A percentile compares a stretch with the other conserved stretches of the same genome.
Conservation (phyloP, 2,113 vertebrate species). For the Neolamprologus modestus region DNA sequence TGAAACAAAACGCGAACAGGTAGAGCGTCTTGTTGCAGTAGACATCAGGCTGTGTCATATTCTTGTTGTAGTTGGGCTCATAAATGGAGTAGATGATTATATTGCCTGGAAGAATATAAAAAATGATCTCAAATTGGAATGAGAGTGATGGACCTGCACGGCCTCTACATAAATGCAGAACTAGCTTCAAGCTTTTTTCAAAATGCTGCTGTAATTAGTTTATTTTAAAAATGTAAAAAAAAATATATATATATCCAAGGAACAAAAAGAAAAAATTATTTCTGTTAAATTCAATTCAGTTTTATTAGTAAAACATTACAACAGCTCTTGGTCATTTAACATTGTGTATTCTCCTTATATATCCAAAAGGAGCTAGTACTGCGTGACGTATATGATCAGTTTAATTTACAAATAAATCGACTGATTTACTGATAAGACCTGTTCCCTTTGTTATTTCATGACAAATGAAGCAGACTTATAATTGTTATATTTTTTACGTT, state of each 20-base stretch:
- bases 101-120: slow-evolving; percentile 45
- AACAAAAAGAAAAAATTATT: accelerated
- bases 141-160: accelerated
- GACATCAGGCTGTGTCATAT: neutral
- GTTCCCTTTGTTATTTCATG: neutral
- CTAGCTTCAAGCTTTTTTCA: neutral
- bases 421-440: neutral
- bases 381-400: neutral
- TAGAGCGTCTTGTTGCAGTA: slow-evolving; percentile 69
- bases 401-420: neutral
- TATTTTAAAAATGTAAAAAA: neutral
- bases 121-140: accelerated
- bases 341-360: neutral
- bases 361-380: neutral
- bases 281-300: neutral
- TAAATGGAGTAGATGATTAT: slow-evolving; percentile 74
- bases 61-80: slow-evolving; percentile 58
- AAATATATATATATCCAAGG: neutral
- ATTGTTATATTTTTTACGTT: accelerated
- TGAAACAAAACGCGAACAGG: slow-evolving; percentile 69
- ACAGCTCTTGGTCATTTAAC: neutral
- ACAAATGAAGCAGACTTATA: neutral
- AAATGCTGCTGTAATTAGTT: neutral
- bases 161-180: neutral
- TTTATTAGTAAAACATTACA: neutral